phyloP scores from a whole-genome alignment of 1,140 invertebrate species.

The Eurytemora carolleeae region DNA sequence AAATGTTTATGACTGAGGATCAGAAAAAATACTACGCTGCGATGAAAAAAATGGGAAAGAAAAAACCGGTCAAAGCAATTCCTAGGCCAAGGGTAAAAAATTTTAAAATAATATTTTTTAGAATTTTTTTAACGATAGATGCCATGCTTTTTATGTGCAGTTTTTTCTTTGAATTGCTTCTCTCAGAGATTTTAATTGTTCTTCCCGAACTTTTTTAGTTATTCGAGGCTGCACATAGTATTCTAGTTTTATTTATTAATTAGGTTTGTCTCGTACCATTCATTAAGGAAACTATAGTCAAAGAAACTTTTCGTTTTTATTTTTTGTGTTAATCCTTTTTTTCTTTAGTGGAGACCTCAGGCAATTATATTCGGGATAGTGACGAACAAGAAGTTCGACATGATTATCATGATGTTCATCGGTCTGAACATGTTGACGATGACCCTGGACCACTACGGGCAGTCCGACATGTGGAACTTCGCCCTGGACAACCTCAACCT shows the following conservation, averaged over 20 bases:
- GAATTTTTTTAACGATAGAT: slow-evolving; percentile 20
- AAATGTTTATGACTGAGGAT: slow-evolving; percentile 99
- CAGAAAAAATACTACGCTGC: slow-evolving; percentile 99
- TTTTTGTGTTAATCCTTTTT: too few species aligned
- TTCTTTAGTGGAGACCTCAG: slow-evolving; percentile 82
- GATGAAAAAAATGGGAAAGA: slow-evolving; percentile 98
- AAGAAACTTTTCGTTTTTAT: slow-evolving; percentile 16
- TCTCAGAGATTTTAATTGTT: too few species aligned
- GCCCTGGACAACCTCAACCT: slow-evolving; percentile 78
- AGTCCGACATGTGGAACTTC: slow-evolving; percentile 53
- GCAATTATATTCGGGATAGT: slow-evolving; percentile 89
- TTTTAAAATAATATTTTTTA: slow-evolving; percentile 14
- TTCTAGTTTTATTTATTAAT: too few species aligned
- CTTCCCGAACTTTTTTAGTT: too few species aligned
- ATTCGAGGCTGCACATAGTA: too few species aligned
- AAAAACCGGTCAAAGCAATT: slow-evolving; percentile 92
- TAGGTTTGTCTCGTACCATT: too few species aligned
- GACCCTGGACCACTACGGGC: slow-evolving; percentile 89
- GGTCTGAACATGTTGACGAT: slow-evolving; percentile 96
- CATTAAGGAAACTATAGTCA: too few species aligned
- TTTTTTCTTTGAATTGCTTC: too few species aligned
- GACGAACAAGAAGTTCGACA: slow-evolving; percentile 96
- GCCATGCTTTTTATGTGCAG: too few species aligned
- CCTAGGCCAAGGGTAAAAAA: slow-evolving; percentile 69
- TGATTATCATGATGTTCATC: slow-evolving; percentile 98